Base-by-base conservation (phyloP, 2,113 vertebrate genomes). In the Mesembrinibis cayennensis region DNA sequence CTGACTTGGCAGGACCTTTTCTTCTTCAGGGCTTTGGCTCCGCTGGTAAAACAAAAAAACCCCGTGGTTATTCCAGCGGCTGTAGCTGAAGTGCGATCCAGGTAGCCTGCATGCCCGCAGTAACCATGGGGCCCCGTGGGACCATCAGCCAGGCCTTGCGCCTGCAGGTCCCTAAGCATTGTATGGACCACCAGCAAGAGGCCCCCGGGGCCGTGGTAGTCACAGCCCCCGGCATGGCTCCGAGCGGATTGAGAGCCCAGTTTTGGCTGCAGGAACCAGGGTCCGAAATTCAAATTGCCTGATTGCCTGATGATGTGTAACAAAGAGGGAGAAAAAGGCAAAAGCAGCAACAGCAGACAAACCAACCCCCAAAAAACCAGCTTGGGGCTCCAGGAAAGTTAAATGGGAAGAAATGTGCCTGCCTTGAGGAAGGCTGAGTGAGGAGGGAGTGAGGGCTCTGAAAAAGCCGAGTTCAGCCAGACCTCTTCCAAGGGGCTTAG, bases 151-250 rank as follows among this genome's bases (percentile, higher is more conserved):
- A 85, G 47, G 40, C 47, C 45, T 92, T 6, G 2, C 1, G 7
- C 59, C 34, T 4, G 3, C 58, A 52, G 53, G 30, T 63, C 70
- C 20, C 22, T 38, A 59, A 29, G 61, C 47, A 30, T 77, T 13
- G 6, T 27, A 45, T 1, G 6, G 56, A 76, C 47, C 47, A 90
- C 40, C 25, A 49, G 62, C 40, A 85, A 81, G 27, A 66, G 15
- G 2, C 2, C 15, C 4, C 29, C 0, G 0, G 25, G 47, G 19
- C 52, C 1, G 0, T 13, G 49, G 18, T 10, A 4, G 16, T 71
- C 61, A 90, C 52, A 42, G 3, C 7, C 6, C 14, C 26, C 4
- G 1, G 42, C 23, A 53, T 0, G 0, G 44, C 65, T 79, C 52
- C 0, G 0, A 53, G 25, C 6, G 1, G 19, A 73, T 11, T 2